Evolutionary conservation across 2,888 invertebrate species (phyloP).

Genomic region (Pseudococcus viburni): DNA sequence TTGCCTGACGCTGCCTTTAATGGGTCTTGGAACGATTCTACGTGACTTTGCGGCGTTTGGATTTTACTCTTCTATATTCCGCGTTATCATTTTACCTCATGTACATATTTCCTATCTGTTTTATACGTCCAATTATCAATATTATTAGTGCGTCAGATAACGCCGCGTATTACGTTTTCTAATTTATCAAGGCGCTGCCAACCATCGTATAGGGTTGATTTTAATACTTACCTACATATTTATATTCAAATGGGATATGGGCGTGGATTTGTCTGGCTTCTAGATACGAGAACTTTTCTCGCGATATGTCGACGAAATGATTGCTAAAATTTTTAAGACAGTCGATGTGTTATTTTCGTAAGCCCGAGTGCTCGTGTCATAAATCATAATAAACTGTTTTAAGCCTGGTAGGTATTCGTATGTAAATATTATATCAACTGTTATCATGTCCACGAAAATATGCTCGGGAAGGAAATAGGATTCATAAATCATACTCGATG

Average conservation of each 20-base stretch:
- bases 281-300: not conserved
- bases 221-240: not conserved
- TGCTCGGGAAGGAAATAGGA: not conserved
- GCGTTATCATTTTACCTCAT: conserved; percentile 37
- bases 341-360: not conserved
- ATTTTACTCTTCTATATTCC: conserved; percentile 33
- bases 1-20: conserved; percentile 51
- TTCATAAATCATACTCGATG: conserved; percentile 36
- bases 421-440: not conserved
- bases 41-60: conserved; percentile 46
- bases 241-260: not conserved
- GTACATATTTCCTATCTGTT: conserved; percentile 26
- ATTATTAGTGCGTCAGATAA: conserved; percentile 9
- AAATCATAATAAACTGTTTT: conserved; percentile 12
- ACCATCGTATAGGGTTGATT: not conserved
- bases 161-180: not conserved
- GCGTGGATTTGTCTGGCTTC: not conserved
- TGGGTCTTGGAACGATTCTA: conserved; percentile 55
- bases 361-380: not conserved
- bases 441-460: conserved; percentile 45
- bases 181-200: conserved; percentile 31
- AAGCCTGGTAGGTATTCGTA: not conserved
- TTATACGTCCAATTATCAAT: conserved; percentile 42
- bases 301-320: not conserved
- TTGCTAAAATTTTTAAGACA: conserved; percentile 32